These are phyloP conservation scores for Scarus forsteni DNA, from an alignment of 2,797 vertebrate genomes.

Conservation along the genomic window DNA sequence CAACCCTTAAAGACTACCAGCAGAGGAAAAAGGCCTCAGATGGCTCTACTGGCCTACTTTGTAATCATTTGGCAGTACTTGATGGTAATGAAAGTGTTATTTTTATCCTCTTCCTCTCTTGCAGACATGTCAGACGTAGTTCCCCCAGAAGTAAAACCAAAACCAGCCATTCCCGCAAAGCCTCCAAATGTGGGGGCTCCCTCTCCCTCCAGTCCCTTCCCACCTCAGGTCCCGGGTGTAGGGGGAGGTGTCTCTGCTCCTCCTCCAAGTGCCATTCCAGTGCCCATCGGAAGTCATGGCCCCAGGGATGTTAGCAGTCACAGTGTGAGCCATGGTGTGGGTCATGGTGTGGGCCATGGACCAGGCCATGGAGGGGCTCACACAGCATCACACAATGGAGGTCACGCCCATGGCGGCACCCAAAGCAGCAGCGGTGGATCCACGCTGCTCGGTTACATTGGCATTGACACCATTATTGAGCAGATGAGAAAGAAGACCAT, in stretches of 20 bases:
- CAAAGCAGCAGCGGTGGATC: constrained; percentile 76
- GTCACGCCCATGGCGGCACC: constrained; percentile 55
- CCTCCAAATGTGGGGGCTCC: constrained; percentile 85
- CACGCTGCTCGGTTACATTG: constrained; percentile 93
- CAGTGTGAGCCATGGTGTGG: constrained; percentile 17
- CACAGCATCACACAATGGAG: constrained; percentile 41
- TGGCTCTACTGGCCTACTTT: constrained; percentile 59
- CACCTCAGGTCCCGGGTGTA: constrained; percentile 69
- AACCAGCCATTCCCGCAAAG: constrained; percentile 94
- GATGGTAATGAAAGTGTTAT: not conserved
- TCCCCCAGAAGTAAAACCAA: constrained; percentile 92
- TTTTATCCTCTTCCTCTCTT: constrained; percentile 30
- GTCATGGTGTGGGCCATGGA: constrained; percentile 29
- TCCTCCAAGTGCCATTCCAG: constrained; percentile 72
- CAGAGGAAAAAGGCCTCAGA: constrained; percentile 16
- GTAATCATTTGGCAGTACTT: not conserved
- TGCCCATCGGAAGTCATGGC: constrained; percentile 71
- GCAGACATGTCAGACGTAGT: constrained; percentile 96
- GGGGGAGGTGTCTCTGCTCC: constrained; percentile 51
- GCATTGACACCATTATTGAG: constrained; percentile 98
- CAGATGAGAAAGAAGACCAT: constrained; percentile 99
- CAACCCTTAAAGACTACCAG: not conserved
- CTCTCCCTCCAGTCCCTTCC: constrained; percentile 76
- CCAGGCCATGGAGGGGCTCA: constrained; percentile 40
- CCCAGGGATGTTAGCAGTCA: constrained; percentile 9